These are phyloP conservation scores for Vannuccia rotundouncinata DNA, from an alignment of 2,888 invertebrate species.

Conservation along the genomic window DNA sequence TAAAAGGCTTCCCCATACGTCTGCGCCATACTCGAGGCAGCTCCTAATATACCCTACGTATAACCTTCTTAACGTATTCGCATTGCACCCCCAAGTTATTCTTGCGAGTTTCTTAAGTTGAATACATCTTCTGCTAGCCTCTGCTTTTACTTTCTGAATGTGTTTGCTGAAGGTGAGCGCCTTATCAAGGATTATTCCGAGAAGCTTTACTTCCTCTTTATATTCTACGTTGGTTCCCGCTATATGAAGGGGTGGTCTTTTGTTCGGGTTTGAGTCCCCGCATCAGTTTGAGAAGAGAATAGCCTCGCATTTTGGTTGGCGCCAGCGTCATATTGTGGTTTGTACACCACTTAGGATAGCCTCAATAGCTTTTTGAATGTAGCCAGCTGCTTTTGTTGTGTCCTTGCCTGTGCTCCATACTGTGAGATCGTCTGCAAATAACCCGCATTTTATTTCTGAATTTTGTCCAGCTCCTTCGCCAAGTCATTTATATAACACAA, in stretches of 20 bases:
- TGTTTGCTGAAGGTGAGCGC: not conserved
- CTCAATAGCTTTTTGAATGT: not conserved
- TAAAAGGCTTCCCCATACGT: not conserved
- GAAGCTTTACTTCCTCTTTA: not conserved
- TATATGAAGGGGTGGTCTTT: not conserved
- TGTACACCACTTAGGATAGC: not conserved
- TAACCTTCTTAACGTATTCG: not conserved
- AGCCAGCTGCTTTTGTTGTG: not conserved
- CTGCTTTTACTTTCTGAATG: not conserved
- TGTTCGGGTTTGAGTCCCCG: not conserved
- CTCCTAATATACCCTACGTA: not conserved
- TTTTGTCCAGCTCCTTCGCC: constrained; percentile 24
- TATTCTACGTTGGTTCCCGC: not conserved
- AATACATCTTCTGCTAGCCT: not conserved
- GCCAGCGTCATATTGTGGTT: not conserved
- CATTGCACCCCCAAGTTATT: constrained; percentile 18
- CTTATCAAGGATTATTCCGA: constrained; percentile 3
- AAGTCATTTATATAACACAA: not conserved
- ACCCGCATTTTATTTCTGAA: not conserved
- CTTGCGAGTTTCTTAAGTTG: not conserved
- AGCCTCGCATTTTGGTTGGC: not conserved
- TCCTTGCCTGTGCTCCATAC: not conserved
- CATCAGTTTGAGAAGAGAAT: not conserved
- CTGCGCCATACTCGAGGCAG: not conserved
- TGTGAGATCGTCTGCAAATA: constrained; percentile 25